These are phyloP conservation scores for Halictus rubicundus DNA, from an alignment of 1,140 invertebrate genomes.

Conservation along the genomic window DNA sequence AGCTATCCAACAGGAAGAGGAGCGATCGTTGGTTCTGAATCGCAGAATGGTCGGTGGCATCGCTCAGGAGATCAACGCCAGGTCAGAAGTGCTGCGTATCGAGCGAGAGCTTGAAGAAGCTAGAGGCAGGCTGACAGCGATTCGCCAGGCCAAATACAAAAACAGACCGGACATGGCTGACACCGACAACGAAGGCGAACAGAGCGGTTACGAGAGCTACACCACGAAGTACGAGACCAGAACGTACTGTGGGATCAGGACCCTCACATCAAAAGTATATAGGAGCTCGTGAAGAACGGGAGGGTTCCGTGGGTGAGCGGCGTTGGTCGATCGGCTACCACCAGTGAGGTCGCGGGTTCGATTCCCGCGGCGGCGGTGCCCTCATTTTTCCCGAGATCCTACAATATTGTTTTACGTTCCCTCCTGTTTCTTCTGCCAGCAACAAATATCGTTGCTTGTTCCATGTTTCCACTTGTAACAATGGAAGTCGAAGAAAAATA, in stretches of 20 bases:
- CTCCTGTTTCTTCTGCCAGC: too few species aligned
- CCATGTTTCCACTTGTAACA: constrained; percentile 49
- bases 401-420: too few species aligned
- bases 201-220: constrained; percentile 76
- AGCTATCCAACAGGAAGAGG: constrained; percentile 95
- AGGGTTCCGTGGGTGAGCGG: too few species aligned
- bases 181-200: constrained; percentile 73
- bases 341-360: too few species aligned
- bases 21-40: constrained; percentile 93
- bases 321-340: too few species aligned
- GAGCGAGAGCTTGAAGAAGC: constrained; percentile 97
- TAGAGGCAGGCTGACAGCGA: constrained; percentile 91
- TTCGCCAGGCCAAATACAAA: constrained; percentile 92
- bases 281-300: too few species aligned
- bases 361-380: too few species aligned
- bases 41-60: constrained; percentile 95
- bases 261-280: too few species aligned
- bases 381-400: too few species aligned
- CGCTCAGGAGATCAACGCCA: constrained; percentile 94
- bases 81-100: constrained; percentile 93
- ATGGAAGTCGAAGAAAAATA: too few species aligned
- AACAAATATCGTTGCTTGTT: too few species aligned
- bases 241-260: constrained; percentile 61
- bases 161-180: constrained; percentile 75
- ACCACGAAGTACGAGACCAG: constrained; percentile 68